Evolutionary conservation across 2,113 vertebrate species (phyloP).

Genomic region (Hiodon alosoides): DNA sequence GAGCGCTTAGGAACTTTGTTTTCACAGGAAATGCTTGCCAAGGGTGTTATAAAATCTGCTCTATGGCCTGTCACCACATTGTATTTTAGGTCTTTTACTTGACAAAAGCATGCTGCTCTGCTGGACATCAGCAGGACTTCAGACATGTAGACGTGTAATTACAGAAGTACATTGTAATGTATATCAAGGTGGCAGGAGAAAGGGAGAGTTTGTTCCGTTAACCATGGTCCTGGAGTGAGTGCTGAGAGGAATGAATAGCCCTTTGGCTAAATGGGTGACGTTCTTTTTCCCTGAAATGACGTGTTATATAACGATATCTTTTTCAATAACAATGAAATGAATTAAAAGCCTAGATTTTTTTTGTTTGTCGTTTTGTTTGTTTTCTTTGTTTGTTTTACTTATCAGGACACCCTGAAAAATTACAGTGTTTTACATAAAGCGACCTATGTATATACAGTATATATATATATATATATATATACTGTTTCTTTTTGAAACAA

Average conservation of each 20-base stretch:
- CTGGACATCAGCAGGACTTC: constrained; percentile 35
- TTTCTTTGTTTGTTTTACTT: too few species aligned
- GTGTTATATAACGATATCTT: too few species aligned
- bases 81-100: constrained; percentile 44
- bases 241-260: too few species aligned
- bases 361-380: too few species aligned
- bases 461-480: too few species aligned
- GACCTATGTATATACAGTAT: too few species aligned
- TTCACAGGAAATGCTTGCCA: constrained; percentile 59
- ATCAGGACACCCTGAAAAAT: too few species aligned
- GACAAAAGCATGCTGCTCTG: constrained; percentile 37
- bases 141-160: constrained; percentile 51
- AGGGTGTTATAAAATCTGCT: constrained; percentile 57
- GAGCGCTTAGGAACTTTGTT: constrained; percentile 58
- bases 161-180: constrained; percentile 49
- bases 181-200: constrained; percentile 38
- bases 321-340: background rate
- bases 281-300: too few species aligned
- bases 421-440: too few species aligned
- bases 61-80: constrained; percentile 62
- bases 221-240: background rate
- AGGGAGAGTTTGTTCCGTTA: background rate
- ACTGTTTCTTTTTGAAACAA: too few species aligned
- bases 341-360: background rate
- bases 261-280: too few species aligned